phyloP scores from a whole-genome alignment of 2,797 vertebrate species.

The Acrossocheilus fasciatus region DNA sequence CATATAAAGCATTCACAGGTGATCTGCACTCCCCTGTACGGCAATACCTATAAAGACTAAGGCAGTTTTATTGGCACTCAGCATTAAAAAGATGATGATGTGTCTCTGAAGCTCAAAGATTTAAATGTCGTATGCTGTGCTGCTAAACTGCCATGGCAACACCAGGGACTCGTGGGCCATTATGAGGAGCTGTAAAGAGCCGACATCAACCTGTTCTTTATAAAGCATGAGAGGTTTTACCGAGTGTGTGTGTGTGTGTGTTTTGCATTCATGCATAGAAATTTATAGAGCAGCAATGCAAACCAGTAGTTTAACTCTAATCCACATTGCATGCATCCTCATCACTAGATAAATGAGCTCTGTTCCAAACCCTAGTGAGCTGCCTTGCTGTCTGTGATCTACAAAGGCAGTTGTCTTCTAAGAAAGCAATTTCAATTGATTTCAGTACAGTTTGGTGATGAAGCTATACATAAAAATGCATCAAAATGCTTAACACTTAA shows the following conservation, averaged over 20 bases:
- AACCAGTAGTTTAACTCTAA: slow-evolving; percentile 1
- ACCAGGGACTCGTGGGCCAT: slow-evolving; percentile 31
- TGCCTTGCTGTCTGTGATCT: neutral
- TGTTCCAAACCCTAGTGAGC: neutral
- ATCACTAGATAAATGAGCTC: neutral
- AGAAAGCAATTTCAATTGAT: neutral
- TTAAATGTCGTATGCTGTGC: slow-evolving; percentile 1
- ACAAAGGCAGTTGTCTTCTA: neutral
- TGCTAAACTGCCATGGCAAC: slow-evolving; percentile 36
- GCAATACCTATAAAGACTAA: slow-evolving; percentile 12
- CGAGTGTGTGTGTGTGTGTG: neutral
- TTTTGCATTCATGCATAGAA: neutral
- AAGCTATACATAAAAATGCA: neutral
- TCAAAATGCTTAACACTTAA: neutral
- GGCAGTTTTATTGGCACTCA: slow-evolving; percentile 30
- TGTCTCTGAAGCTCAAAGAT: slow-evolving; percentile 19
- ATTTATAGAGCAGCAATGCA: slow-evolving; percentile 3
- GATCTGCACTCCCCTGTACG: neutral
- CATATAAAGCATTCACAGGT: slow-evolving; percentile 27
- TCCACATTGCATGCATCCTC: neutral
- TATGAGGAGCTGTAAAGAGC: neutral
- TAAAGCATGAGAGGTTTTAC: neutral
- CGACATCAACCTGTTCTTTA: neutral
- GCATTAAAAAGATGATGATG: slow-evolving; percentile 35
- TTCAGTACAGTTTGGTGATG: neutral